Base-by-base conservation (phyloP, 2,797 vertebrate species). In the Myotis findleyi region DNA sequence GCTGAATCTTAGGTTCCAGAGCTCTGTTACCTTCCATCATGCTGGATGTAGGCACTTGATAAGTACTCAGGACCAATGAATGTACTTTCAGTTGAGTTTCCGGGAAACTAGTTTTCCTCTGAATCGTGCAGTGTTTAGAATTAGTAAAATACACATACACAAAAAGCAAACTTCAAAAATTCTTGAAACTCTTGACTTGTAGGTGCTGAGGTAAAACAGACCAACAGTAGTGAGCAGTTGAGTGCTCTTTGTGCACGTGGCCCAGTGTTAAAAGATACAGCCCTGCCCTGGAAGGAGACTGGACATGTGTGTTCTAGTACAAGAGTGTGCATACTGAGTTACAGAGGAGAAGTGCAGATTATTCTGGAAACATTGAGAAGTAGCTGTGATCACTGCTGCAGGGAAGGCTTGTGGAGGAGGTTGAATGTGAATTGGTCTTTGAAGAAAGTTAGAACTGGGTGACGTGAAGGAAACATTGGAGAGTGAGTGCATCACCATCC, bases 101-200 rank as follows among this genome's bases (percentile, higher is more conserved):
- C 18, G 69, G 64, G 77, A 93, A 92, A 53, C 79, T 47, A 44
- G 87, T 87, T 89, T 33, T 72, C 72, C 77, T 79, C 36, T 53
- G 75, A 89, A 53, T 94, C 36, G 62, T 68, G n/a, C 68, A 57
- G 21, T 82, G 18, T 71, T 90, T 88, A 20, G 12, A 87, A 57
- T 51, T 79, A 90, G 44, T 36, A 76, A 94, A 91, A 84, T 83
- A 87, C 27, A 87, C 27, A 44, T 51, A 71, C 27, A 84, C 44
- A 49, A 0, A 81, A 87, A 53, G 7, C n/a, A 92, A 41, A 82
- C 36, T 47, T 92, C 55, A 73, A 53, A 69, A 79, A 25, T 66
- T n/a, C 69, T 81, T 77, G 53, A 84, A 47, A 55, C 25, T 13
- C 25, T 77, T 83, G 59, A 87, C 14, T 76, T 51, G 3, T 66